Percentiles rank a stretch among this genome's conserved stretches.
phyloP scores from a whole-genome alignment of 2,888 invertebrate genomes.

The Cacoxenus indagator region DNA sequence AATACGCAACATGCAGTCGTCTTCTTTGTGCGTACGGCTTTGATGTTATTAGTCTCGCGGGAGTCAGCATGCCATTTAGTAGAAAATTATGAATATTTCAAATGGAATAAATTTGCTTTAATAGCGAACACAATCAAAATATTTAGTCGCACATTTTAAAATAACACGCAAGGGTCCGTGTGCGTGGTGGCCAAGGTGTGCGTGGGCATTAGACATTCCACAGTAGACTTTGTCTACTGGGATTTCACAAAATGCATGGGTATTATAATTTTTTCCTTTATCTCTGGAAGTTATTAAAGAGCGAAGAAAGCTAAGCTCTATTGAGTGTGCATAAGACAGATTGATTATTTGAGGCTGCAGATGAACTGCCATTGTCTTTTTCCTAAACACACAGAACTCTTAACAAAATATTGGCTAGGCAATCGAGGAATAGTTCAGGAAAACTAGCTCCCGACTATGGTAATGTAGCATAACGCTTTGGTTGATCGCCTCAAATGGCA shows the following conservation, averaged over 20 bases:
- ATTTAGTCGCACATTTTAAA: constrained; percentile 12
- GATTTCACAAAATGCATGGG: too few relatives aligned
- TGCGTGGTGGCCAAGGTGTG: background rate
- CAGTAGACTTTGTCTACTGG: background rate
- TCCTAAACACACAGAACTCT: too few relatives aligned
- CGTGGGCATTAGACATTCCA: background rate
- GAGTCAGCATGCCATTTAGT: constrained; percentile 51
- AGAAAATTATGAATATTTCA: constrained; percentile 19
- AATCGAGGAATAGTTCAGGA: too few relatives aligned
- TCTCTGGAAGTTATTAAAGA: background rate
- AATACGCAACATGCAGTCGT: background rate
- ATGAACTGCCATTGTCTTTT: too few relatives aligned
- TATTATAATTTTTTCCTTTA: background rate
- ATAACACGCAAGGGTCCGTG: background rate
- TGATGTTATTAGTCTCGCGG: constrained; percentile 52
- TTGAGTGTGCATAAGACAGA: background rate
- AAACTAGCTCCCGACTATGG: too few relatives aligned
- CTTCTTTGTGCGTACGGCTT: constrained; percentile 11
- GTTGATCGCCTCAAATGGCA: too few relatives aligned
- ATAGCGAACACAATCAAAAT: constrained; percentile 20
- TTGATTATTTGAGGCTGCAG: background rate
- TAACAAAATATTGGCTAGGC: too few relatives aligned
- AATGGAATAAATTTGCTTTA: constrained; percentile 18
- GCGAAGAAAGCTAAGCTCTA: background rate
- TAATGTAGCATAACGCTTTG: too few relatives aligned